Conservation (phyloP, 1,140 invertebrate species). For the Drosophila triauraria region DNA sequence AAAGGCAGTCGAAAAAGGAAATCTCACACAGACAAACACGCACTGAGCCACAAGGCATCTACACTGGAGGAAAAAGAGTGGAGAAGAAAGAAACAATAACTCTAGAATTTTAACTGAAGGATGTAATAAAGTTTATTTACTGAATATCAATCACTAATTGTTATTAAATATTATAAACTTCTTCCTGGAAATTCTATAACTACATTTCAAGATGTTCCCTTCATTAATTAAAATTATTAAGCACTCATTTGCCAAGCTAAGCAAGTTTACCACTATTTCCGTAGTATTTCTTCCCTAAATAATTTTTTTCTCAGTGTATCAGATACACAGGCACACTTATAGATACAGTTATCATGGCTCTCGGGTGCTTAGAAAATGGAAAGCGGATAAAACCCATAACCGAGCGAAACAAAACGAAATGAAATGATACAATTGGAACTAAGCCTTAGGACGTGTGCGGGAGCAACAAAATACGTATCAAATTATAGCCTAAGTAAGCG, state of each 20-base stretch:
- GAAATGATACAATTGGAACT: constrained; percentile 65
- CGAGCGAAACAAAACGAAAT: constrained; percentile 53
- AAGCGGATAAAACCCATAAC: constrained; percentile 56
- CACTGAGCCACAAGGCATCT: constrained; percentile 9
- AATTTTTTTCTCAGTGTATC: neutral
- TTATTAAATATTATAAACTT: no score
- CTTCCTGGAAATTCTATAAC: no score
- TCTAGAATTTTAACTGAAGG: neutral
- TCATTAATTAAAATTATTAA: no score
- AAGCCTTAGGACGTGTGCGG: constrained; percentile 63
- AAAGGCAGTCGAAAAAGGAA: constrained; percentile 54
- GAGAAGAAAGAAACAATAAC: neutral
- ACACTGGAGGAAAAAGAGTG: neutral
- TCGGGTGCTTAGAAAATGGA: constrained; percentile 67
- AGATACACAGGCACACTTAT: constrained; percentile 13
- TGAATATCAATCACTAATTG: neutral
- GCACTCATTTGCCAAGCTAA: neutral
- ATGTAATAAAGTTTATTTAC: neutral
- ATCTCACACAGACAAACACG: constrained; percentile 36
- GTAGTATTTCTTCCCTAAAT: neutral
- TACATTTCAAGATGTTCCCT: no score
- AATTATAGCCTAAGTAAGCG: constrained; percentile 72
- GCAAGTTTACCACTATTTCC: neutral
- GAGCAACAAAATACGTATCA: constrained; percentile 73
- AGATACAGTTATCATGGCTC: constrained; percentile 66